phyloP scores from a whole-genome alignment of 2,113 vertebrate species.

The Sorex araneus region DNA sequence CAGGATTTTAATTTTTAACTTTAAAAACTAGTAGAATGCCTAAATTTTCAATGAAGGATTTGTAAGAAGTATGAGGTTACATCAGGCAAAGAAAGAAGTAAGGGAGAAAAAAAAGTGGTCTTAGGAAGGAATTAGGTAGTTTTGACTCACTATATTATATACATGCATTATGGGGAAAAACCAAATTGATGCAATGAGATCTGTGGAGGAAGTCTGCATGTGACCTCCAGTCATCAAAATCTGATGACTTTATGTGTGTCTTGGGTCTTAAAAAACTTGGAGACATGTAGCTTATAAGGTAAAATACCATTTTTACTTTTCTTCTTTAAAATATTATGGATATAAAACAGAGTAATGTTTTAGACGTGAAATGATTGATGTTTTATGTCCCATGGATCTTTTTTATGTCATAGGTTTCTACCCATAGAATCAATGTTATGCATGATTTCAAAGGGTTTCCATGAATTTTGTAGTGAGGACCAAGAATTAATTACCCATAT shows the following conservation, averaged over 20 bases:
- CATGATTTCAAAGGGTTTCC: background rate
- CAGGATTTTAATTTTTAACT: background rate
- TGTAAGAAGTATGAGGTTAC: background rate
- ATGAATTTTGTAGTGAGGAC: background rate
- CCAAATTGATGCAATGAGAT: background rate
- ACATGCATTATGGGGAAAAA: background rate
- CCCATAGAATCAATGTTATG: background rate
- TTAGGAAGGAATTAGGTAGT: background rate
- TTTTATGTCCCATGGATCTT: conserved; percentile 10
- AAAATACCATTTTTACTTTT: background rate
- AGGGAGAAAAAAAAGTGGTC: background rate
- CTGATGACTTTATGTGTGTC: background rate
- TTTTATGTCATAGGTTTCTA: background rate
- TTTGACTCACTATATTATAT: background rate
- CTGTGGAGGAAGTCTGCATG: background rate
- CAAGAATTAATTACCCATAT: background rate
- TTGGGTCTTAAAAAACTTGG: background rate
- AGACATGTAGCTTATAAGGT: background rate
- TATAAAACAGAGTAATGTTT: background rate
- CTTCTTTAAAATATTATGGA: background rate
- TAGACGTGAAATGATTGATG: background rate
- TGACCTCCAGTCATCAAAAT: background rate
- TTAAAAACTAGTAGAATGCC: background rate
- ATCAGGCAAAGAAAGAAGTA: background rate
- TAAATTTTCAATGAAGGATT: background rate